Evolutionary conservation across 1,140 invertebrate species (phyloP).

Genomic region (Pseudomyrmex concolor): DNA sequence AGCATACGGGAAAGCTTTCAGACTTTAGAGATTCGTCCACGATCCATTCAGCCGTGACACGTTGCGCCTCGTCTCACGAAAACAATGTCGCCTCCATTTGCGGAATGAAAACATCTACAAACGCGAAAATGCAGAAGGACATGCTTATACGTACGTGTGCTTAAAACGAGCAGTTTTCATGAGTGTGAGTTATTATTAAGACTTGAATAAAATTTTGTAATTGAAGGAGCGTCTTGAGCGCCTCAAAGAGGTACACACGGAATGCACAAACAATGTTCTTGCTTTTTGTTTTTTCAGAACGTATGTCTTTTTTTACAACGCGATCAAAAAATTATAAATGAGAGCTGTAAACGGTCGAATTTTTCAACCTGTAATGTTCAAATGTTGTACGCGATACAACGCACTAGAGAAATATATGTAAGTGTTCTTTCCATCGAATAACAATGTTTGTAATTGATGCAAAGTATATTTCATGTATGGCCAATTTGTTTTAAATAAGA

Average conservation of each 20-base stretch:
- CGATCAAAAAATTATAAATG: too few relatives aligned
- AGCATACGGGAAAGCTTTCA: slow-evolving; percentile 2
- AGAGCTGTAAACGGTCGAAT: neutral
- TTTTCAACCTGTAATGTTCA: neutral
- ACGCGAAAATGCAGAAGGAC: neutral
- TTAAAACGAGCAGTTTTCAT: neutral
- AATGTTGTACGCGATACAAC: neutral
- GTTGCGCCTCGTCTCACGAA: neutral
- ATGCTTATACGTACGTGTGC: neutral
- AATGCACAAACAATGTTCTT: neutral
- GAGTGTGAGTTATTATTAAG: neutral
- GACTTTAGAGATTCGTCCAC: slow-evolving; percentile 7
- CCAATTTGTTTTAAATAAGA: too few relatives aligned
- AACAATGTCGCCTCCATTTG: slow-evolving; percentile 19
- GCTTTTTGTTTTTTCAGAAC: neutral
- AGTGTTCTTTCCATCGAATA: neutral
- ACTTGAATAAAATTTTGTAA: neutral
- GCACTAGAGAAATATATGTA: neutral
- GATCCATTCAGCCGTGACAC: slow-evolving; percentile 4
- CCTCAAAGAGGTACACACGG: neutral
- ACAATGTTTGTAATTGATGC: too few relatives aligned
- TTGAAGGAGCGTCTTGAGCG: neutral
- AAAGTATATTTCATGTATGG: too few relatives aligned
- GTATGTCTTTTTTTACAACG: neutral
- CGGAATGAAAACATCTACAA: too few relatives aligned